Conservation (phyloP, 2,888 invertebrate species). For the Apoda limacodes region DNA sequence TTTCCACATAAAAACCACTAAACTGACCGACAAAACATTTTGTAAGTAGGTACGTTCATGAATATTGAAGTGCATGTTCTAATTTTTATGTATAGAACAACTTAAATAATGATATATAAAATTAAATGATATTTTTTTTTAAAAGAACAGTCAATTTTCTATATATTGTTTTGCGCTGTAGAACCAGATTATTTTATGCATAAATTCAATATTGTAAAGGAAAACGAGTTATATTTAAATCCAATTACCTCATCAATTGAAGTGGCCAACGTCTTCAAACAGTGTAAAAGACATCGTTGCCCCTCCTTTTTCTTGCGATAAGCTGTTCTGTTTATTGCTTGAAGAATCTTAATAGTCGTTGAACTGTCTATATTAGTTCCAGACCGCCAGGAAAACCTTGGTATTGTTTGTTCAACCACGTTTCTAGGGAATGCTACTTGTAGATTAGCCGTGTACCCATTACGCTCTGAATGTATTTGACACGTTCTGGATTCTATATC, state of each 20-base stretch:
- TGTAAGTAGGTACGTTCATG: too few relatives aligned
- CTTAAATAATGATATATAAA: too few relatives aligned
- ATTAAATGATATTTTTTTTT: too few relatives aligned
- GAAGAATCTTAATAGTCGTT: constrained; percentile 79
- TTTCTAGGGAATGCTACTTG: constrained; percentile 72
- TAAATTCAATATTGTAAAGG: too few relatives aligned
- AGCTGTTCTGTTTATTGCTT: constrained; percentile 84
- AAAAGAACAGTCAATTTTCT: too few relatives aligned
- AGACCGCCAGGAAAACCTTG: constrained; percentile 61
- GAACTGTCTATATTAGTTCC: constrained; percentile 75
- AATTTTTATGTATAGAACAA: too few relatives aligned
- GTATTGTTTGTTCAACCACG: constrained; percentile 55
- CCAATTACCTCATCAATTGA: constrained; percentile 63
- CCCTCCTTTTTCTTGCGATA: constrained; percentile 87
- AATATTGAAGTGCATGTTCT: too few relatives aligned
- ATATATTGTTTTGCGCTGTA: too few relatives aligned
- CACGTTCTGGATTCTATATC: constrained; percentile 70
- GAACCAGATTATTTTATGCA: too few relatives aligned
- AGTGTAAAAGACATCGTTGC: constrained; percentile 88
- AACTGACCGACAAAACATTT: too few relatives aligned
- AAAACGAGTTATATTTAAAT: too few relatives aligned
- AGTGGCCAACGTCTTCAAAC: constrained; percentile 71
- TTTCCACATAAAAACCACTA: too few relatives aligned
- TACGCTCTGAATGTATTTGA: constrained; percentile 66
- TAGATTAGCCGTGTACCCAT: constrained; percentile 64